Evolutionary conservation across 2,113 vertebrate species (phyloP), one percentile per base, ranked within the genome.

Genomic region (Naja naja): DNA sequence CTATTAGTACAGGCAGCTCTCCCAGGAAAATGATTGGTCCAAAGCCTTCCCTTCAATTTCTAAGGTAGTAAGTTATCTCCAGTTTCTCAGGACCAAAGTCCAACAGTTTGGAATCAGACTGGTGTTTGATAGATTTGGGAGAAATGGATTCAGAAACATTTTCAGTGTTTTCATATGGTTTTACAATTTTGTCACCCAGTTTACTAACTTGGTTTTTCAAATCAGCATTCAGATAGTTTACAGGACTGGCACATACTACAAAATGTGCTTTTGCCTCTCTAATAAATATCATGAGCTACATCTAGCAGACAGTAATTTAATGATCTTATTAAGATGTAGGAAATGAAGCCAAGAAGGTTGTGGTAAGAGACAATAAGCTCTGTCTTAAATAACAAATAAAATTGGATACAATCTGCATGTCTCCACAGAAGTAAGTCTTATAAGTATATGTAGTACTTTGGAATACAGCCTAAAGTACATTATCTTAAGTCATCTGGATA

Each of bases 241-340:
- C 47, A 93, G 91, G 92, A 20, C 5, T 49, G 94, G 30, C 92
- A 45, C 4, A 30, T 1, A 11, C 22, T 87, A 23, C 85, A 39
- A 7, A 20, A 93, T 54, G 3, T 56, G 93, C 69, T 27, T 0
- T 2, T 47, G 1, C 5, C 10, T 86, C 87, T 81, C 74, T 81
- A 81, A 25, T 92, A 91, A 95, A 94, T 92, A 95, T 25, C 1
- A 34, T 95, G 92, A 92, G 1, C 2, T 94, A 25, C 25, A 52
- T 87, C 53, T 94, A 94, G 2, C 47, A 34, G 54, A 93, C 30
- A 43, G 64, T n/a, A 4, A 87, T 0, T 56, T 85, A 92, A 85
- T 90, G 23, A 7, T 86, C 3, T 86, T 86, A 9, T 89, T 92
- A 91, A 9, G 3, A 87, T 47, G 49, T 0, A 45, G 0, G 5